phyloP scores from a whole-genome alignment of 2,888 invertebrate species.

The Carterocephalus palaemon region DNA sequence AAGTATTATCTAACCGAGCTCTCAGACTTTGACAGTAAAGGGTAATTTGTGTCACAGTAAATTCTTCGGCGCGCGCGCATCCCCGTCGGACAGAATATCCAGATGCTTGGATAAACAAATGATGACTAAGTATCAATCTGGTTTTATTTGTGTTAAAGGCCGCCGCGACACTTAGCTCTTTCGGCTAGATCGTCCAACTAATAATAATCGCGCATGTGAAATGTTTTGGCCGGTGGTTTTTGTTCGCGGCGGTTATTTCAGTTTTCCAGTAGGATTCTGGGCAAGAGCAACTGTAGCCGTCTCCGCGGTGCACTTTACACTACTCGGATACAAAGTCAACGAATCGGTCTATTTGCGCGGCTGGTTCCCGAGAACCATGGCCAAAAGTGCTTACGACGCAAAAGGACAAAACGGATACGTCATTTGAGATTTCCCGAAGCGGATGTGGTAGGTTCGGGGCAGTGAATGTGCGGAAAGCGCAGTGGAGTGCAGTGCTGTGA shows the following conservation, averaged over 20 bases:
- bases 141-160: constrained; percentile 59
- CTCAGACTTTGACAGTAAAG: constrained; percentile 44
- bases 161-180: constrained; percentile 70
- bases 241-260: constrained; percentile 78
- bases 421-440: constrained; percentile 35
- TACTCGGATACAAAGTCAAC: constrained; percentile 21
- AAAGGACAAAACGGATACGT: constrained; percentile 42
- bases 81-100: constrained; percentile 36
- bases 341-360: constrained; percentile 25
- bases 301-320: constrained; percentile 54
- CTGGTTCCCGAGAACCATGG: constrained; percentile 39
- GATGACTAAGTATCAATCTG: constrained; percentile 44
- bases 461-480: constrained; percentile 56
- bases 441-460: constrained; percentile 40
- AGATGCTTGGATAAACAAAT: constrained; percentile 28
- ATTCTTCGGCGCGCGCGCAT: constrained; percentile 35
- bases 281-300: constrained; percentile 72
- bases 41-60: constrained; percentile 51
- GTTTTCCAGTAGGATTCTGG: constrained; percentile 79
- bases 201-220: constrained; percentile 77
- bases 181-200: constrained; percentile 78
- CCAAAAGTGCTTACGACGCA: constrained; percentile 42
- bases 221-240: constrained; percentile 79
- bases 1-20: constrained; percentile 40
- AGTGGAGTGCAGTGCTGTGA: constrained; percentile 55